Evolutionary conservation across 2,797 vertebrate genomes (phyloP).

Genomic region (Sylvia borin): DNA sequence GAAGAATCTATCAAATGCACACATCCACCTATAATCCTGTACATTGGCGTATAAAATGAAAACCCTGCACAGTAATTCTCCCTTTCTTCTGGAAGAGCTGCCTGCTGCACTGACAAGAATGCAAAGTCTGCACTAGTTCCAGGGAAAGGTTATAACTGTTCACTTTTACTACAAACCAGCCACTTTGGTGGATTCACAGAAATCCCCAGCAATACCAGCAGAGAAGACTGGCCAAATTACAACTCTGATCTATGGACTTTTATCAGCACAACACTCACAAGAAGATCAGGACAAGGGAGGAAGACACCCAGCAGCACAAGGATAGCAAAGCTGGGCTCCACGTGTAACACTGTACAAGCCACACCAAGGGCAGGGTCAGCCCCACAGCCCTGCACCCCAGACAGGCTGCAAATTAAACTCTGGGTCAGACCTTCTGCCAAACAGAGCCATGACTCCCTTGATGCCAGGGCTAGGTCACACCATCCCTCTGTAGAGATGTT

Average conservation of each 20-base stretch:
- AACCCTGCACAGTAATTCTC: not conserved
- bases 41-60: not conserved
- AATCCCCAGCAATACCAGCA: not conserved
- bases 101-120: not conserved
- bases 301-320: not conserved
- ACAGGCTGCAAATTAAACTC: not conserved
- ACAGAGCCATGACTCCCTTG: not conserved
- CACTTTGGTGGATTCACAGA: not conserved
- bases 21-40: not conserved
- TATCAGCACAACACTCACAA: not conserved
- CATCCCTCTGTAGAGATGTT: not conserved
- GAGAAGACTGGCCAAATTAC: not conserved
- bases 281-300: not conserved
- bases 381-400: not conserved
- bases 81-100: not conserved
- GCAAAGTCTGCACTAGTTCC: not conserved
- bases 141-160: not conserved
- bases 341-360: not conserved
- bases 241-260: not conserved
- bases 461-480: not conserved
- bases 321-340: not conserved
- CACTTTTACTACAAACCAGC: not conserved
- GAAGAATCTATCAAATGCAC: not conserved
- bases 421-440: not conserved
- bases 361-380: accelerated